Evolutionary conservation across 1,140 invertebrate species (phyloP), one percentile per base, ranked within the genome.

Genomic region (Drosophila gunungcola): DNA sequence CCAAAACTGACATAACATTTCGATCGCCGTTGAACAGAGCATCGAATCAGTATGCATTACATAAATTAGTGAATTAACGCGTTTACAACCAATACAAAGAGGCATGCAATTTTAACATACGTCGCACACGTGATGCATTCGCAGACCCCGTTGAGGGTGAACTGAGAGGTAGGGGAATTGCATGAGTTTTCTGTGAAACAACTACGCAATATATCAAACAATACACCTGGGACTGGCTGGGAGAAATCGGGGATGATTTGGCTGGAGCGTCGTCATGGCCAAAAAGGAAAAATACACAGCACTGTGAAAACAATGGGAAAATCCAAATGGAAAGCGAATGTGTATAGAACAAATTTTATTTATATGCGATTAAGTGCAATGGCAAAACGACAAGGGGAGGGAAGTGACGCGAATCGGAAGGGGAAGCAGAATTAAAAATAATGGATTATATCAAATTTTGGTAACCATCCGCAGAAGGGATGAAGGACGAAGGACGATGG

Each of bases 201-300:
- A 88, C 83, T 82, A 75, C 84, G 83, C 83, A 86, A 86, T 86
- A 88, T 88, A 88, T 86, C 83, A 86, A 76, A 68, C 60, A 89
- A 88, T 86, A 83, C 83, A 86, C 83, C 83, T 86, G 83, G 83
- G 83, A 89, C 83, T 60, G 58, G 42, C 45, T 29, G 58, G 41
- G 34, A 49, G 52, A 42, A 72, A 72, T 72, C 73, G 61, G 81
- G 81, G 81, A 69, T 81, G 82, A 78, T 86, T 81, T 70, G 60
- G 32, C 45, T 43, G 61, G 45, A 72, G 48, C 73, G 54, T 65
- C n/a, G n/a, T 79, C 61, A 73, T 57, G 73, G 57, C 61, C 57
- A 60, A 77, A 77, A 57, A 53, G 49, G 32, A 48, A 57, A 63
- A 64, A 63, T 60, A 65, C 52, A 43, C 46, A 11, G 46, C 57